Evolutionary conservation across 2,113 vertebrate genomes (phyloP), one percentile per base, ranked within the genome.

Genomic region (Trichechus manatus): DNA sequence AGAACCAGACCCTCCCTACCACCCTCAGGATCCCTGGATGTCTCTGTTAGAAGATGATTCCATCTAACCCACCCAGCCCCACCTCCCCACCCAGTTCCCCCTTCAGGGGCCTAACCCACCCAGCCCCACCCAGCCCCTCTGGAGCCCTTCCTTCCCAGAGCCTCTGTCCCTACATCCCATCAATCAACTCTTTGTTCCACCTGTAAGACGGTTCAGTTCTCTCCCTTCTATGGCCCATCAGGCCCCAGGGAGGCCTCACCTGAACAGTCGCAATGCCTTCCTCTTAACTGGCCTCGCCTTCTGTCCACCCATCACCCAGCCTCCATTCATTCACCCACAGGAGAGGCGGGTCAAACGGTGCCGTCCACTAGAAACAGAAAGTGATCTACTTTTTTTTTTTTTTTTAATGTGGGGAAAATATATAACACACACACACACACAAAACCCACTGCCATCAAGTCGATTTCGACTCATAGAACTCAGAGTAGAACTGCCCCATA

Each of bases 181-280:
- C 17, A 2, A 39, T 29, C 23, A 13, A 1, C 15, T 3, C 33
- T n/a, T 4, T 50, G 39, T 78, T 36, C 77, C 23, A 6, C 70
- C 19, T 6, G 4, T 13, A 59, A 31, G 2, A 19, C 0, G 1
- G 22, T n/a, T n/a, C 22, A 3, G 36, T 6, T 1, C 8, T 68
- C n/a, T 39, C 29, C n/a, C 47, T 33, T 39, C 53, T 22, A 8
- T 27, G 17, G 29, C 11, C 5, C 33, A 15, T 19, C 68, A 3
- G 25, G 33, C 31, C 33, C 14, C 19, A 61, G 14, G 5, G 9
- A 31, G 64, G 64, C 29, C 10, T 66, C 66, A 15, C 66, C 9
- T 5, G 33, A 4, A 68, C 53, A 56, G 53, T 11, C 15, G 1
- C 53, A 56, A 56, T 17, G 15, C 22, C 22, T 61, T 20, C 59